phyloP scores from a whole-genome alignment of 2,113 vertebrate species.

The Cyrtonyx montezumae region DNA sequence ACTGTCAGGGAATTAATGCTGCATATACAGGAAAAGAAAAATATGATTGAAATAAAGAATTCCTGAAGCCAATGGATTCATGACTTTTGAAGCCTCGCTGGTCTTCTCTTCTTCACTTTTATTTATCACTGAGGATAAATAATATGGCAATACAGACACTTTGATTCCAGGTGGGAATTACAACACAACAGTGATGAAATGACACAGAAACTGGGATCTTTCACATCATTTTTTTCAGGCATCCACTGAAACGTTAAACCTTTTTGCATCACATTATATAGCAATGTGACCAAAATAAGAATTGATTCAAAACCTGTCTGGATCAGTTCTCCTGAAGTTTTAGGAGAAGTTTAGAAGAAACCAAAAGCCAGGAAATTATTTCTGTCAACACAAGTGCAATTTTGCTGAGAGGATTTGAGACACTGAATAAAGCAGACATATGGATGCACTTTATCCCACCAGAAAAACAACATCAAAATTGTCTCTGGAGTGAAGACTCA shows the following conservation, averaged over 20 bases:
- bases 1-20: neutral
- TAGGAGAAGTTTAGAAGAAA: neutral
- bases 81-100: neutral
- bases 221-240: neutral
- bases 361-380: neutral
- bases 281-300: neutral
- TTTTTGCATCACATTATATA: neutral
- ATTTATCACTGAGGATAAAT: neutral
- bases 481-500: neutral
- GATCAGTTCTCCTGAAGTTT: neutral
- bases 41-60: neutral
- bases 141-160: neutral
- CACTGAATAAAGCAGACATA: neutral
- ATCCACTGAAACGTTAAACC: neutral
- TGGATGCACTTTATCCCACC: conserved; percentile 17
- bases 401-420: neutral
- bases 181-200: neutral
- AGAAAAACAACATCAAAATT: conserved; percentile 3
- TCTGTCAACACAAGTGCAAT: neutral
- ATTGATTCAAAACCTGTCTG: neutral
- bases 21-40: neutral
- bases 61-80: neutral
- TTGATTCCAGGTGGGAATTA: neutral
- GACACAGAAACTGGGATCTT: neutral
- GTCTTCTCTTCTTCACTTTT: neutral